Conservation (phyloP, 2,888 invertebrate genomes). For the Desoria tigrina region DNA sequence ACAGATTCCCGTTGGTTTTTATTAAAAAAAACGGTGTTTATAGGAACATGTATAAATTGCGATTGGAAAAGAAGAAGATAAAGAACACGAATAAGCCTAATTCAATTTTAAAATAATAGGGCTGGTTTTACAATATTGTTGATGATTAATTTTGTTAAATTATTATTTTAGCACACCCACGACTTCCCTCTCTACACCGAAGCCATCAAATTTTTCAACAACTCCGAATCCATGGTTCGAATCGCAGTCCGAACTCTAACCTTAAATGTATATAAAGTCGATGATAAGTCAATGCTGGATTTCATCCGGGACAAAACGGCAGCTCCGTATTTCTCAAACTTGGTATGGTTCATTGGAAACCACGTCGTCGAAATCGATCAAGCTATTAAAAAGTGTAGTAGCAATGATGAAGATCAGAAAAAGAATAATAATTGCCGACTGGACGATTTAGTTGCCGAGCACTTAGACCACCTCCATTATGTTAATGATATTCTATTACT, state of each 20-base stretch:
- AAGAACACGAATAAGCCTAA: no score
- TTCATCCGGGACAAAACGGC: conserved; percentile 96
- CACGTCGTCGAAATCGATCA: conserved; percentile 93
- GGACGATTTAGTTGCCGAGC: conserved; percentile 92
- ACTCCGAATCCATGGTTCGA: conserved; percentile 97
- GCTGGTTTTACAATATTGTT: no score
- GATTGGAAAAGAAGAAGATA: no score
- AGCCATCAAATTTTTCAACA: conserved; percentile 98
- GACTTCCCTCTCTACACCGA: conserved; percentile 99
- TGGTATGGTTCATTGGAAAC: conserved; percentile 98
- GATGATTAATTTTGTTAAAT: no score
- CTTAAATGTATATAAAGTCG: conserved; percentile 92
- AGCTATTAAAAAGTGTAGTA: not conserved
- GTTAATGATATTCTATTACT: conserved; percentile 93
- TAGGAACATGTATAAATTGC: no score
- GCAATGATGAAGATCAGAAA: not conserved
- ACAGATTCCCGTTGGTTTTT: no score
- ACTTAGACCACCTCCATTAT: conserved; percentile 95
- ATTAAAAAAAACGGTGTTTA: no score
- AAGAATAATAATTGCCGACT: conserved; percentile 57
- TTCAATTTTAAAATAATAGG: no score
- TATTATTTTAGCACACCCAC: conserved; percentile 86
- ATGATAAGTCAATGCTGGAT: conserved; percentile 89
- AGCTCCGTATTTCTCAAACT: conserved; percentile 96
- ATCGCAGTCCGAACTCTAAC: conserved; percentile 97